Percentiles rank a stretch among this genome's conserved stretches.
Evolutionary conservation across 2,113 vertebrate species (phyloP).

Genomic region (Agelaius phoeniceus): DNA sequence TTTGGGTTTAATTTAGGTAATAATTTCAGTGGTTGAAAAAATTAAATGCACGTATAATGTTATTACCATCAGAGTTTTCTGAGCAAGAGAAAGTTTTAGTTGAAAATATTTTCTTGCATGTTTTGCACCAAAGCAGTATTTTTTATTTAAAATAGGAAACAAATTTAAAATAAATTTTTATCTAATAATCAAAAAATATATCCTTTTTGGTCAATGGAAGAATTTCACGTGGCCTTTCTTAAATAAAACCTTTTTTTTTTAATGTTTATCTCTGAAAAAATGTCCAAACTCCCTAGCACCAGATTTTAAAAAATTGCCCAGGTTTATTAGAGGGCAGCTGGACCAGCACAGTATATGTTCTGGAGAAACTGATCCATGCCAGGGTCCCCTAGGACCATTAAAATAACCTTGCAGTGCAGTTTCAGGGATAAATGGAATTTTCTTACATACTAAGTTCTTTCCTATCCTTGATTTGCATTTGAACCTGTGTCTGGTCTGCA

Average conservation of each 20-base stretch:
- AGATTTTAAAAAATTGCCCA: neutral
- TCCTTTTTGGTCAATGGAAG: neutral
- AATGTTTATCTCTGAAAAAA: neutral
- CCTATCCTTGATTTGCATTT: neutral
- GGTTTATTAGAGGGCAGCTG: neutral
- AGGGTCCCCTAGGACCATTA: neutral
- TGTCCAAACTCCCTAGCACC: neutral
- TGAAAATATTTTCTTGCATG: neutral
- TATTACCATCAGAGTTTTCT: neutral
- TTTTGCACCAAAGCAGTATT: neutral
- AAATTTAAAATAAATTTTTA: neutral
- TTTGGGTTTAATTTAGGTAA: neutral
- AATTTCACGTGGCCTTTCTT: neutral
- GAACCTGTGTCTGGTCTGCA: neutral
- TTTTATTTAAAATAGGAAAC: neutral
- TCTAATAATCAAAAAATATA: neutral
- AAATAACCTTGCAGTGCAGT: neutral
- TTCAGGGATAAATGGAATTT: neutral
- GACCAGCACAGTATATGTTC: neutral
- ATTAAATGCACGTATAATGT: neutral
- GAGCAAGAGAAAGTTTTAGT: neutral
- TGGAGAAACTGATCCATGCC: neutral
- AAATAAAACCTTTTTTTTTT: neutral
- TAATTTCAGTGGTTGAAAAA: neutral
- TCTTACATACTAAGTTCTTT: neutral